Evolutionary conservation across 2,113 vertebrate genomes (phyloP).

Genomic region (Cygnus buccinator): DNA sequence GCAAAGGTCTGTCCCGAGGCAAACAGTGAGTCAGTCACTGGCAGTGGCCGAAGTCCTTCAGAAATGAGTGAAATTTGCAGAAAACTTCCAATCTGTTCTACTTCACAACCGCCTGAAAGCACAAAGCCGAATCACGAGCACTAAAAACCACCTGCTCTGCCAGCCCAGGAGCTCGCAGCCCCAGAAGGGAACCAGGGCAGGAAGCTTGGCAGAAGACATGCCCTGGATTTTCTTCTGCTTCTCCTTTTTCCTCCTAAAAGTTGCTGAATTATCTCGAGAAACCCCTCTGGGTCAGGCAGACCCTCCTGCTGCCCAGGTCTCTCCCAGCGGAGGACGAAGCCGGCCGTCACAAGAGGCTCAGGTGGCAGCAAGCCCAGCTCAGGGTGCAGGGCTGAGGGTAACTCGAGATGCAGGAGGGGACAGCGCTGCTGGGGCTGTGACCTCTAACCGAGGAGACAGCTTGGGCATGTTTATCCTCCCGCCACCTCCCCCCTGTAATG

Average conservation of each 20-base stretch:
- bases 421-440: not conserved
- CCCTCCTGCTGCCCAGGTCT: not conserved
- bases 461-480: not conserved
- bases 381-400: fast-evolving
- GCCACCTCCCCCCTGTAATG: not conserved
- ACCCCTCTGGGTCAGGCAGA: not conserved
- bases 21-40: not conserved
- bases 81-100: not conserved
- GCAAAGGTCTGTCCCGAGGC: not conserved
- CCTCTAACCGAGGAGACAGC: not conserved
- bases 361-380: not conserved
- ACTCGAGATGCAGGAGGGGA: not conserved
- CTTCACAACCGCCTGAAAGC: not conserved
- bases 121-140: not conserved
- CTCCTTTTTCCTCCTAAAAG: not conserved
- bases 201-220: not conserved
- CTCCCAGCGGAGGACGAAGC: not conserved
- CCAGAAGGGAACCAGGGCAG: not conserved
- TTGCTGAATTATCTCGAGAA: not conserved
- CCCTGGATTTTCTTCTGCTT: not conserved
- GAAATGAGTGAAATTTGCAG: not conserved
- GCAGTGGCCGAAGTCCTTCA: not conserved
- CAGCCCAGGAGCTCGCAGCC: not conserved
- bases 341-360: fast-evolving
- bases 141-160: not conserved